Base-by-base conservation (phyloP, 2,113 vertebrate genomes). In the Proterorhinus semilunaris region DNA sequence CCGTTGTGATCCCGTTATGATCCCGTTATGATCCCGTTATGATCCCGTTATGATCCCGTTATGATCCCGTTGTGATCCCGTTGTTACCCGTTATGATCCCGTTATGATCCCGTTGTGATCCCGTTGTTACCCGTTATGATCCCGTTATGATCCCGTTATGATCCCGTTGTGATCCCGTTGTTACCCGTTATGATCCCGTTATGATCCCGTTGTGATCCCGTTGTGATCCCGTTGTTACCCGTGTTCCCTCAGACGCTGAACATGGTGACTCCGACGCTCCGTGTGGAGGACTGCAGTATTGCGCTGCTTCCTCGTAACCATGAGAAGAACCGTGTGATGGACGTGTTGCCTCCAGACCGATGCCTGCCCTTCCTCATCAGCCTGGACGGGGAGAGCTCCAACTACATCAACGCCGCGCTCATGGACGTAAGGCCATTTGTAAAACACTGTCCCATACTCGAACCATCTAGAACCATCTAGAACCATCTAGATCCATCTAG, bases 401-500 rank as follows among this genome's bases (percentile, higher is more conserved):
- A 98, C 93, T 98, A 98, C 91, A 96, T 98, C 90, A 98, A 98
- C 7, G 96, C 96, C 0, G 96, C 96, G 0, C 93, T 98, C 57
- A 98, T 98, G 96, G 96, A 98, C n/a, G 96, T 98, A 92, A 78
- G 96, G n/a, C n/a, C n/a, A n/a, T n/a, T n/a, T n/a, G n/a, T n/a
- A n/a, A n/a, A n/a, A n/a, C n/a, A n/a, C n/a, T n/a, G n/a, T n/a
- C n/a, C n/a, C n/a, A n/a, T n/a, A n/a, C n/a, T n/a, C n/a, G n/a
- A n/a, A n/a, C n/a, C n/a, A n/a, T n/a, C n/a, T n/a, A n/a, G n/a
- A n/a, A n/a, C n/a, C n/a, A n/a, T n/a, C n/a, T n/a, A n/a, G n/a
- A n/a, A n/a, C n/a, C n/a, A n/a, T n/a, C n/a, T n/a, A n/a, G n/a
- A n/a, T n/a, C n/a, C n/a, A n/a, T n/a, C n/a, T n/a, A n/a, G n/a